These are phyloP conservation scores for Diorhabda carinulata DNA, from an alignment of 1,140 invertebrate genomes.

Conservation along the genomic window DNA sequence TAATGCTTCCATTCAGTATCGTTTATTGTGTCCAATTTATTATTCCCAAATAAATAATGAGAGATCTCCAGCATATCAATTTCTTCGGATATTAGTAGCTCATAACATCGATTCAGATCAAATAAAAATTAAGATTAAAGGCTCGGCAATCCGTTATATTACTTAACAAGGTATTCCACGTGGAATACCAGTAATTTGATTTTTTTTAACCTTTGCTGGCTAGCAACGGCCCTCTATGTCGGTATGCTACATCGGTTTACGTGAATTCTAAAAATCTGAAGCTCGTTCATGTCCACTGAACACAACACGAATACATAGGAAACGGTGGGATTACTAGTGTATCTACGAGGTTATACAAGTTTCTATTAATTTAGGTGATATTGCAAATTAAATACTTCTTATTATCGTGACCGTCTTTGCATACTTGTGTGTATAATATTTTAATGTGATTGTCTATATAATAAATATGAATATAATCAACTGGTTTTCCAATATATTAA, in stretches of 20 bases:
- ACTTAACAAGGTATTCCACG: slow-evolving; percentile 13
- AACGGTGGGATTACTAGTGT: neutral
- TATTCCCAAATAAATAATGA: too few relatives aligned
- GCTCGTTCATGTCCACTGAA: slow-evolving; percentile 9
- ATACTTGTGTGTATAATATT: too few relatives aligned
- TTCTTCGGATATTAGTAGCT: neutral
- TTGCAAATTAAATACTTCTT: too few relatives aligned
- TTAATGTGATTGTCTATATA: too few relatives aligned
- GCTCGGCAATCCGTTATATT: slow-evolving; percentile 15
- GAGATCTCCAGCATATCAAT: too few relatives aligned
- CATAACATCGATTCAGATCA: slow-evolving; percentile 16
- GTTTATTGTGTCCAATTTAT: too few relatives aligned
- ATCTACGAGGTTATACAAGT: neutral
- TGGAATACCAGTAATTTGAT: slow-evolving; percentile 19
- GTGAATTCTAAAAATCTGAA: neutral
- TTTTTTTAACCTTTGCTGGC: slow-evolving; percentile 10
- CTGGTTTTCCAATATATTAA: too few relatives aligned
- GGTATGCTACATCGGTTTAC: slow-evolving; percentile 6
- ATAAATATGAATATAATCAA: too few relatives aligned
- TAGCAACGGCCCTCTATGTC: neutral
- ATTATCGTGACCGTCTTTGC: too few relatives aligned
- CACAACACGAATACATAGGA: slow-evolving; percentile 2
- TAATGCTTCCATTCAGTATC: too few relatives aligned
- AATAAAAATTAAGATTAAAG: slow-evolving; percentile 13
- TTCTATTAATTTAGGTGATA: neutral